Evolutionary conservation across 2,113 vertebrate species (phyloP), one percentile per base, ranked within the genome.

Genomic region (Ancistrus triradiatus): DNA sequence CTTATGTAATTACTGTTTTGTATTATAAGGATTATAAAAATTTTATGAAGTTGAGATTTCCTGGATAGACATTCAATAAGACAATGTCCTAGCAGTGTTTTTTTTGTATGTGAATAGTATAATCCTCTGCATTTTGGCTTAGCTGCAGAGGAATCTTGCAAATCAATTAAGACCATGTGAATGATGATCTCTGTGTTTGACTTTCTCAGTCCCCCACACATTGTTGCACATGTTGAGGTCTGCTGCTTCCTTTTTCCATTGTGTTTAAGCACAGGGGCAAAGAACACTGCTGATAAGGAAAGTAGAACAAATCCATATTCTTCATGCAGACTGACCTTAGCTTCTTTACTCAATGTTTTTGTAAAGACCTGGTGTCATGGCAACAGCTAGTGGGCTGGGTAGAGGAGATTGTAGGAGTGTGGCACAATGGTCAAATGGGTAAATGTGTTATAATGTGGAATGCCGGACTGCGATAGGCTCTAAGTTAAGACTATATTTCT

Each of bases 261-360:
- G 48, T 3, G 22, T 14, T n/a, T 38, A 6, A 40, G 31, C 11
- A 2, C 33, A 40, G 42, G 64, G 44, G 24, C 55, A 66, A 66
- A 66, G 64, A 22, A 43, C 53, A 42, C 35, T 9, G 55, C 33
- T 59, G 64, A 66, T 66, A 66, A 59, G 21, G 28, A 57, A 17
- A 11, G 11, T 66, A 19, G 46, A 28, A 22, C 27, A 50, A n/a
- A 11, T 21, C 33, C 24, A 7, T 33, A 42, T 38, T 48, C 42
- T 46, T 42, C 49, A 48, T 42, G 42, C 17, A 58, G 44, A 25
- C 19, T 49, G 40, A 48, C 25, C 52, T 48, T 57, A 57, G 63
- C 24, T 58, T 58, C 58, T 47, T 40, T 22, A 28, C 46, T 49
- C 22, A 35, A 10, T 59, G 53, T 50, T 59, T 66, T 49, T 66